Percentiles rank a stretch among this genome's conserved stretches.
Evolutionary conservation across 2,888 invertebrate species (phyloP).

Genomic region (Temnothorax ravouxi): DNA sequence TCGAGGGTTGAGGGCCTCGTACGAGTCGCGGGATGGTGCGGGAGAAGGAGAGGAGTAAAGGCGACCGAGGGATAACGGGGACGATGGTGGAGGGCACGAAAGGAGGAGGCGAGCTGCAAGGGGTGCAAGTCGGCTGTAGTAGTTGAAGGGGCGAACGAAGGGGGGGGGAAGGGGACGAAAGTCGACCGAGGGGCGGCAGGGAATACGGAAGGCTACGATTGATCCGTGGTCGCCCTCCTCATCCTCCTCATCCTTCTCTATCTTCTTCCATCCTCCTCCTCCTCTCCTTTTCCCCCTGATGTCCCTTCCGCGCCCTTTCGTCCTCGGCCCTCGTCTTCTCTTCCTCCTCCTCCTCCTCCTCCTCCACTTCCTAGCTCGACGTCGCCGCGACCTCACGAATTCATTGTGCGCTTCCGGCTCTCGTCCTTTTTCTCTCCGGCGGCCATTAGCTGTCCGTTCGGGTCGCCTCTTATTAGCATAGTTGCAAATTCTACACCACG

Average conservation of each 20-base stretch:
- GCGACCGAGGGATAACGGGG: slow-evolving; percentile 47
- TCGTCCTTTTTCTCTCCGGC: slow-evolving; percentile 73
- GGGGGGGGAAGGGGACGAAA: slow-evolving; percentile 78
- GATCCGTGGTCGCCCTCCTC: slow-evolving; percentile 83
- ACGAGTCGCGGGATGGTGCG: slow-evolving; percentile 68
- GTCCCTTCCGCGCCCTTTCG: slow-evolving; percentile 62
- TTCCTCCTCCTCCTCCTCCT: slow-evolving; percentile 53
- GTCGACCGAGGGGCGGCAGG: slow-evolving; percentile 83
- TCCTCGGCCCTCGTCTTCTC: slow-evolving; percentile 60
- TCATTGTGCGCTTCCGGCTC: slow-evolving; percentile 80
- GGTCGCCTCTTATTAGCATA: slow-evolving; percentile 79
- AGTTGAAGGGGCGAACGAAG: slow-evolving; percentile 73
- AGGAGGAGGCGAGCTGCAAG: slow-evolving; percentile 66
- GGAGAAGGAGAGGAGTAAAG: slow-evolving; percentile 43
- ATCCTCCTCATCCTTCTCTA: slow-evolving; percentile 67
- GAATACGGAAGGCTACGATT: slow-evolving; percentile 84
- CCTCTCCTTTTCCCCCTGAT: slow-evolving; percentile 66
- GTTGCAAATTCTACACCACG: slow-evolving; percentile 77
- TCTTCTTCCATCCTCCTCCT: slow-evolving; percentile 66
- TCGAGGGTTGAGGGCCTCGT: slow-evolving; percentile 72
- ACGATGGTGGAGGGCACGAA: slow-evolving; percentile 51
- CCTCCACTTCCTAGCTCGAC: slow-evolving; percentile 58
- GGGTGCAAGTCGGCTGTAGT: slow-evolving; percentile 73
- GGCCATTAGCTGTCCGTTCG: slow-evolving; percentile 75
- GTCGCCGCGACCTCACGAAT: slow-evolving; percentile 81